Percentiles rank a stretch among this genome's conserved stretches.
Conservation (phyloP, 1,140 invertebrate genomes). For the Amphibalanus amphitrite region DNA sequence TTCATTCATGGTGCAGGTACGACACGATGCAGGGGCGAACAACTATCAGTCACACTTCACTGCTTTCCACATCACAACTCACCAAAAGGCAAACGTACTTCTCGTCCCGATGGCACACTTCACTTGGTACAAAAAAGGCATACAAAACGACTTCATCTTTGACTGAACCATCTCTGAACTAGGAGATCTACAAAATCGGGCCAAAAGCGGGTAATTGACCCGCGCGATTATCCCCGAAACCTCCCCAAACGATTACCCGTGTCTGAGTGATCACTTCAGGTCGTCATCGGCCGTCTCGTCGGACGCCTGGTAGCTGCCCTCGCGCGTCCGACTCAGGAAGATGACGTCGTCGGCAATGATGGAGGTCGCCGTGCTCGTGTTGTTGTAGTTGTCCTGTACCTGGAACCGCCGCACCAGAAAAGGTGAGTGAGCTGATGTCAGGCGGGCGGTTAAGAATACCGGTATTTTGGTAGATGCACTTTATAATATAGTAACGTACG, state of each 20-base stretch:
- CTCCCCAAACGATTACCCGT: too few species aligned
- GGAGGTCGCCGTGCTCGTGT: neutral
- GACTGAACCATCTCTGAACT: too few species aligned
- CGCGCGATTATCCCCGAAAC: too few species aligned
- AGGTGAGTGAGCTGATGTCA: too few species aligned
- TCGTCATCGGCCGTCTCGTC: neutral
- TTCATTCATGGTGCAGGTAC: too few species aligned
- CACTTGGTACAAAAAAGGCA: neutral
- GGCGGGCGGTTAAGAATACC: too few species aligned
- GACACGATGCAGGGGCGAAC: too few species aligned
- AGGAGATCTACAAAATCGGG: neutral
- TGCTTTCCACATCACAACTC: neutral
- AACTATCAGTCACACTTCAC: too few species aligned
- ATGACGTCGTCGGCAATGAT: constrained; percentile 3
- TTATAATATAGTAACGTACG: too few species aligned
- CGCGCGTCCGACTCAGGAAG: neutral
- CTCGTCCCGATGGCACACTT: neutral
- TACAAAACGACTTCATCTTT: neutral
- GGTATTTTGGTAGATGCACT: too few species aligned
- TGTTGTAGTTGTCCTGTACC: neutral
- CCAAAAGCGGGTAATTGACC: too few species aligned
- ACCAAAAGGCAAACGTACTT: neutral
- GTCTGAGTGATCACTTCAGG: neutral
- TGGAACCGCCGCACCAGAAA: neutral
- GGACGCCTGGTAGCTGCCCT: neutral